Conservation (phyloP, 2,113 vertebrate genomes). For the Sceloporus tristichus region DNA sequence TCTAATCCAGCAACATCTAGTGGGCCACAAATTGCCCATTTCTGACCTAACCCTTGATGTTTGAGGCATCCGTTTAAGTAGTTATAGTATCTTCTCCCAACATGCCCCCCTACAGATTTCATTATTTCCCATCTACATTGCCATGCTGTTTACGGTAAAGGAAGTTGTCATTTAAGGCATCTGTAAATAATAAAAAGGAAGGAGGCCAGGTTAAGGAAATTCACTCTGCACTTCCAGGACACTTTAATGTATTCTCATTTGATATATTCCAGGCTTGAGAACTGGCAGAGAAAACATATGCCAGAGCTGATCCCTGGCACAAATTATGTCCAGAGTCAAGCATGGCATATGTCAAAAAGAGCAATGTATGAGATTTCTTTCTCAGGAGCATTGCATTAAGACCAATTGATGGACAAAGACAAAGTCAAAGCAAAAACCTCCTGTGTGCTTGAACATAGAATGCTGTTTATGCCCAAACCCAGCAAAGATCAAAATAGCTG, state of each 20-base stretch:
- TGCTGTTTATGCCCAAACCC: background rate
- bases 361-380: background rate
- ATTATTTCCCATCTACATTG: background rate
- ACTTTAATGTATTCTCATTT: background rate
- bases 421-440: background rate
- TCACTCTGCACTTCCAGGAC: background rate
- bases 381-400: background rate
- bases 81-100: background rate
- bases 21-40: too few relatives aligned
- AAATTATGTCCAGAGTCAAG: background rate
- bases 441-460: background rate
- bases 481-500: constrained; percentile 12
- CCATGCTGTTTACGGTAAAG: background rate
- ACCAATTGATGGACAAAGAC: background rate
- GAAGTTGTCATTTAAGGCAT: background rate
- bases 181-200: background rate
- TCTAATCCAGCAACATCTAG: background rate
- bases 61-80: background rate
- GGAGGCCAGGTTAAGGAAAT: background rate
- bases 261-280: background rate
- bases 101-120: background rate
- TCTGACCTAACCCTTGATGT: background rate
- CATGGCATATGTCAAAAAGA: constrained; percentile 1
- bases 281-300: background rate
- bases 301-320: background rate